Evolutionary conservation across 2,888 invertebrate genomes (phyloP), one percentile per base, ranked within the genome.

Genomic region (Ferdinandea cuprea): DNA sequence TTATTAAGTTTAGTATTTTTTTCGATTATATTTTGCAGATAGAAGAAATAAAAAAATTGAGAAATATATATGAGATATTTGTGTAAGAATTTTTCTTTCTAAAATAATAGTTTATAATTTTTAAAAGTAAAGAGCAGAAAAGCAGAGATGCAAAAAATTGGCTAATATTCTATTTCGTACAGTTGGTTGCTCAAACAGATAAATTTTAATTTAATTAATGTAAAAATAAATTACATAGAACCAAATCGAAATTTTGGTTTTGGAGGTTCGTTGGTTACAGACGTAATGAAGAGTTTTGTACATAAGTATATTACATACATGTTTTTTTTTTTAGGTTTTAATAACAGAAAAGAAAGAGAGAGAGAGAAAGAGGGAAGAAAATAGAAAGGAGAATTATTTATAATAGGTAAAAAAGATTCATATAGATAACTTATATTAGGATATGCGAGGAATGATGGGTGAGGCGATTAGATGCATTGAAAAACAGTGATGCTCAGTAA

Each of bases 361-460:
- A 54, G 56, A 58, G 30, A 73, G 13, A 74, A 48, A 63, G 28
- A 46, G 15, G 40, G 17, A 54, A 63, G 42, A 61, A 68, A 21
- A 69, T 61, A 69, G 54, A 76, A 54, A 68, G 52, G 68, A 76
- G 40, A 68, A 42, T 68, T 58, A 66, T 59, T 66, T 59, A 66
- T 30, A 74, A 44, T 13, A 63, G 9, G 21, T 54, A 56, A 56
- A 37, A 5, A 56, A 56, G 19, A 42, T 52, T 42, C 42, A 5
- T 15, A 25, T 44, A 46, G 32, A 35, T 25, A 37, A 44, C 8
- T 25, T 25, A 48, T 35, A 25, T 25, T 21, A 63, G 13, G 46
- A 25, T 13, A 32, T 35, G 46, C 13, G 28, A 40, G 40, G 52
- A 58, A 48, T 44, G 25, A 44, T 28, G 19, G 19, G 15, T 37